A percentile compares a stretch with the other conserved stretches of the same genome.
Evolutionary conservation across 2,797 vertebrate genomes (phyloP).

Genomic region (Sparidentex hasta): DNA sequence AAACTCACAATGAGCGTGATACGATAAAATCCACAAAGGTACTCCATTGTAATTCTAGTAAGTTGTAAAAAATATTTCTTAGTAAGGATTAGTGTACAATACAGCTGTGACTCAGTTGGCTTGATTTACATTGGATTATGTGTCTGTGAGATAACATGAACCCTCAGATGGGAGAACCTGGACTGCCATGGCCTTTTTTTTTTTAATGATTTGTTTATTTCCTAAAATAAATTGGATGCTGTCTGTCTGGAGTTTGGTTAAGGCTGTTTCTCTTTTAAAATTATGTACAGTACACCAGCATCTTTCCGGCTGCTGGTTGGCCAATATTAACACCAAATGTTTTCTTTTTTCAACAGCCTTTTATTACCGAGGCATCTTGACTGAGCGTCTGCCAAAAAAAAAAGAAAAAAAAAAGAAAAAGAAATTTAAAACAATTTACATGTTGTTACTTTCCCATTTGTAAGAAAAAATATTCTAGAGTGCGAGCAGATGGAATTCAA

Average conservation of each 20-base stretch:
- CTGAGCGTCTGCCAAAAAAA: slow-evolving; percentile 46
- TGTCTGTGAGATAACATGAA: slow-evolving; percentile 50
- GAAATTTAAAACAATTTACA: slow-evolving; percentile 42
- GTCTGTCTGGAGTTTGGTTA: slow-evolving; percentile 44
- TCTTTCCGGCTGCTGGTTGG: slow-evolving; percentile 24
- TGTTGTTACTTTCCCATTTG: slow-evolving; percentile 51
- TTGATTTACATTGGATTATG: slow-evolving; percentile 62
- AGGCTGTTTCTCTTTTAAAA: slow-evolving; percentile 47
- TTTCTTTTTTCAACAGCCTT: slow-evolving; percentile 37
- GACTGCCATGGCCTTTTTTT: background rate
- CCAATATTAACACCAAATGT: slow-evolving; percentile 33
- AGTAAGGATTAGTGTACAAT: slow-evolving; percentile 75
- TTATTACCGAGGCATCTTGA: slow-evolving; percentile 45
- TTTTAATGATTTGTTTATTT: slow-evolving; percentile 23
- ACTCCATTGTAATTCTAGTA: slow-evolving; percentile 62
- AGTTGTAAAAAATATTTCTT: slow-evolving; percentile 73
- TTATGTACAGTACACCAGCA: slow-evolving; percentile 42
- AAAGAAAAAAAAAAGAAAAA: too few species aligned
- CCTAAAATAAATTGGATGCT: slow-evolving; percentile 21
- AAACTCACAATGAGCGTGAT: slow-evolving; percentile 67
- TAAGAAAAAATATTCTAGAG: slow-evolving; percentile 39
- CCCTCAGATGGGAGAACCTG: slow-evolving; percentile 29
- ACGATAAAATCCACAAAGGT: slow-evolving; percentile 68
- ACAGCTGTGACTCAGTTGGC: slow-evolving; percentile 65
- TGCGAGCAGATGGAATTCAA: slow-evolving; percentile 68